Evolutionary conservation across 2,797 vertebrate species (phyloP), one percentile per base, ranked within the genome.

Genomic region (Mallotus villosus): DNA sequence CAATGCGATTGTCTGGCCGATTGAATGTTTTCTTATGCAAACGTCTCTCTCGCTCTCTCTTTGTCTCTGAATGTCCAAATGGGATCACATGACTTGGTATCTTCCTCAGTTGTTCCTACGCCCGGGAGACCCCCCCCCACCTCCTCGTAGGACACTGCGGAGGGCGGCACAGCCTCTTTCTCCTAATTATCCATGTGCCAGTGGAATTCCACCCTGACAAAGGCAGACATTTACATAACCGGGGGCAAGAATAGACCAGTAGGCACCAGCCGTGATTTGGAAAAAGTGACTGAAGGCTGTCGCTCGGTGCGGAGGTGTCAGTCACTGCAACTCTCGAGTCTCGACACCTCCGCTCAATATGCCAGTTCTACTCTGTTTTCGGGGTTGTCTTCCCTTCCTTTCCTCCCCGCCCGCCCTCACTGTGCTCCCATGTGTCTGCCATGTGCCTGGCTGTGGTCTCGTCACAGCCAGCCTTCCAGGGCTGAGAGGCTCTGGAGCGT

Each of bases 141-240:
- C 62, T 59, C 67, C 68, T 41, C 46, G 58, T 75, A 73, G 79
- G 65, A 68, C 59, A 76, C 80, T 80, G 77, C 77, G 65, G 79
- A 78, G 78, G 84, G 86, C 32, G 32, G 5, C 4, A 84, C 83
- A 85, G 84, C 82, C 80, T 34, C 32, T 78, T 84, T 74, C 67
- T 79, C 84, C 86, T 91, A 89, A 91, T 90, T 87, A 86, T 80
- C 87, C 82, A 72, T 80, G 84, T 83, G 85, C 84, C 84, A 77
- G 86, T 82, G 87, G 87, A 90, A 90, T 90, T 86, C 81, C 69
- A 59, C 75, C 67, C 61, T 27, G 63, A 90, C 88, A 91, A 91
- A 91, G 87, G 80, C 32, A 81, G 78, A 85, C 72, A 89, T 91
- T 91, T 86, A 91, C 37, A 14, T n/a, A 9, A 62, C 49, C 78